Percentiles rank a stretch among this genome's conserved stretches.
These are phyloP conservation scores for Andrena marginata DNA, from an alignment of 2,888 invertebrate species.

Conservation along the genomic window DNA sequence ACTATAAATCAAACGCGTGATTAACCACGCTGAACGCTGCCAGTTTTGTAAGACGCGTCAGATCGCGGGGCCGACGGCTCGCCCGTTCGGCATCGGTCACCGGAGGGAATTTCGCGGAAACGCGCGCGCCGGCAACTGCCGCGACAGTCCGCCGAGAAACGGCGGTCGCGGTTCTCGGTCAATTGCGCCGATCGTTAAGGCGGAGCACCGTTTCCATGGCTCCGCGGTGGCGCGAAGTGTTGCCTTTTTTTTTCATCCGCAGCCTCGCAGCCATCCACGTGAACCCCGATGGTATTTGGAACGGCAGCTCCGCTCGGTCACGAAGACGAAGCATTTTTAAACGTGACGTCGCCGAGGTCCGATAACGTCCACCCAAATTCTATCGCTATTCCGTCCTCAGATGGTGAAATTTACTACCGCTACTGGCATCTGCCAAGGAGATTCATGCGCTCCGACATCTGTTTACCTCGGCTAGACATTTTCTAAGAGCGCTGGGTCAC, in stretches of 20 bases:
- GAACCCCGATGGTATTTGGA: not conserved
- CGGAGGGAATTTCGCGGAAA: not conserved
- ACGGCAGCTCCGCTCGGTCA: not conserved
- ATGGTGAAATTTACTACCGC: no score
- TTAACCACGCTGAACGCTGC: slow-evolving; percentile 66
- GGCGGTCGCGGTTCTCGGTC: not conserved
- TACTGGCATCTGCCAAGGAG: no score
- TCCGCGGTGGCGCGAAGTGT: not conserved
- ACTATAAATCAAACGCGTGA: slow-evolving; percentile 78
- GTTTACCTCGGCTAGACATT: no score
- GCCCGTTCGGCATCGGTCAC: not conserved
- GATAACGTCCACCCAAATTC: no score
- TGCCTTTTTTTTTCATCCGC: not conserved
- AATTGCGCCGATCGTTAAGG: not conserved
- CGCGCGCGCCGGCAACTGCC: not conserved
- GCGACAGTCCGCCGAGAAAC: not conserved
- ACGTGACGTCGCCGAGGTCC: no score
- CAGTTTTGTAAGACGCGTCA: slow-evolving; percentile 43
- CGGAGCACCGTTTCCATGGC: not conserved
- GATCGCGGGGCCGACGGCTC: not conserved
- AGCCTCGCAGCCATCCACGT: not conserved
- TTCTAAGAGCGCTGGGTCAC: no score
- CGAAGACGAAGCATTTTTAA: no score
- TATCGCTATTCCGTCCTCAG: no score
- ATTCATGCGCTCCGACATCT: no score